Base-by-base conservation (phyloP, 1,140 invertebrate species). In the Gryon sp. region DNA sequence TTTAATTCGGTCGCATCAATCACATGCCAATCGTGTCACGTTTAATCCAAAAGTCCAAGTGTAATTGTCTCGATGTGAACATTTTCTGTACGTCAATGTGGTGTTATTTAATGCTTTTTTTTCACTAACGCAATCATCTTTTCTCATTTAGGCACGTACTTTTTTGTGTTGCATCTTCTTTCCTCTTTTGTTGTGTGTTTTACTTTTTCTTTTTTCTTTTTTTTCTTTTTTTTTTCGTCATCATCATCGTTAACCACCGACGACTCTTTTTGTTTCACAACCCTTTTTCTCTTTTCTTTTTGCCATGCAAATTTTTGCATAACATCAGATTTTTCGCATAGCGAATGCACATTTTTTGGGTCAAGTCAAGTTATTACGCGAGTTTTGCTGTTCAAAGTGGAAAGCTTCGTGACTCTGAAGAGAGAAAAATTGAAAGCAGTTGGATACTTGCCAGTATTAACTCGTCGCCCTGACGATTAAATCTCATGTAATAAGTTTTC, bases 351-450 rank as follows among this genome's bases (percentile, higher is more conserved):
- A 62, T 16, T 63, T 62, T 72, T 72, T 72, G 57, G 68, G 68
- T 72, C 68, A 63, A 57, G 68, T 72, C 68, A 63, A 72, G 57
- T 72, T 62, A 72, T 62, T 62, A 63, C 68, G 46, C 48, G 66
- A 62, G 66, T 55, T 72, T 63, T 38, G 55, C 55, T 70, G 60
- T 53, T 70, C 55, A 62, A 60, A 59, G 55, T 48, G 26, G 22
- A 4, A 38, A 32, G 30, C 65, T 53, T 30, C 2, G 34, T 38
- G 24, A 55, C 38, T 40, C 46, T 45, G 46, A 53, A 43, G 19
- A 19, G 22, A 9, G 32, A 38, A 43, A 57, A 57, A 57, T 55
- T 36, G 30, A 38, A 55, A 68, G 32, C n/a, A 8, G 34, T 55
- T 68, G 63, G 52, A 57, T 16, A 3, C 20, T 19, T 32, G 62